Base-by-base conservation (phyloP, 2,888 invertebrate species). In the Amiota communis region DNA sequence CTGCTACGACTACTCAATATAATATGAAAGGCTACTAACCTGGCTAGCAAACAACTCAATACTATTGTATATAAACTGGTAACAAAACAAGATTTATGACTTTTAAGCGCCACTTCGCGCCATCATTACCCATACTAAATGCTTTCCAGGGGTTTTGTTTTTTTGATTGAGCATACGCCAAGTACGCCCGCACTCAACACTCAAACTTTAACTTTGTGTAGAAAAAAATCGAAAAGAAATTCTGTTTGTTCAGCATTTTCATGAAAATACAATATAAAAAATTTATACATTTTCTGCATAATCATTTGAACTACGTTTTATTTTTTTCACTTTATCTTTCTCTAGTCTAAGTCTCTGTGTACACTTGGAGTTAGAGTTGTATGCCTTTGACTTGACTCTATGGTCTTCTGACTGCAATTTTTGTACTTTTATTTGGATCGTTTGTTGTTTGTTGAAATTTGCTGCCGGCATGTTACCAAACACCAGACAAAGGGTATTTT, bases 401-500 rank as follows among this genome's bases (percentile, higher is more conserved):
- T 36, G 36, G 36, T 36, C 36, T 36, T 20, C 59, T 23, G 51
- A 53, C 67, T 68, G 20, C 47, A n/a, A 59, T 59, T 59, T 59
- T 59, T 59, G 23, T 36, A 36, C 20, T 59, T 8, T 85, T 85
- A 83, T 75, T 80, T 77, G 74, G 47, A 59, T 59, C 56, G 49
- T 48, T 64, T 70, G 56, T 70, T 69, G 61, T 70, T 36, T 73
- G 69, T 63, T 69, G 53, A 74, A 83, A 80, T 83, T 74, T 76
- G 86, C 83, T 83, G 83, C 86, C 86, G 86, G 83, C 83, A 84
- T 83, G 86, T 83, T 83, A 77, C 85, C 79, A 81, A 71, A 76
- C 79, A 77, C 73, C 57, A 36, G 74, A 67, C 78, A 81, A 73
- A 79, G 67, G 67, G 53, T 68, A 68, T 68, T 68, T 68, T 68